Percentiles rank a stretch among this genome's conserved stretches.
These are phyloP conservation scores for Eurypyga helias DNA, from an alignment of 2,113 vertebrate genomes.

Conservation along the genomic window DNA sequence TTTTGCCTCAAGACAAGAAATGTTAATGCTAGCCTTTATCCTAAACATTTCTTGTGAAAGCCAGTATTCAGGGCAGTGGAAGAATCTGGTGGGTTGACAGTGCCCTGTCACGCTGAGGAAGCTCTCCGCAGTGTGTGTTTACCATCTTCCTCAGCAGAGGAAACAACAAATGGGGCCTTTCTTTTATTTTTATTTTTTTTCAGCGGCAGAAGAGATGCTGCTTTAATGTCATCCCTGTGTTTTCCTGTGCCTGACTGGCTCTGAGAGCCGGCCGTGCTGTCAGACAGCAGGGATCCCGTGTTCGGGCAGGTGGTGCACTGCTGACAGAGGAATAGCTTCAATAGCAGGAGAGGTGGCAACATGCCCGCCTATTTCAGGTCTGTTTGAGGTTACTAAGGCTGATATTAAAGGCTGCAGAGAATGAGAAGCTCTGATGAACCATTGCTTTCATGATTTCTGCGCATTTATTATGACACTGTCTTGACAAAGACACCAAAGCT, in stretches of 20 bases:
- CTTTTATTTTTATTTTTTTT: background rate
- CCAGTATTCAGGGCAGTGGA: background rate
- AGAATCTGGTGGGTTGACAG: background rate
- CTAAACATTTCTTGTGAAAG: background rate
- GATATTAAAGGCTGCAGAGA: background rate
- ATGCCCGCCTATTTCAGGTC: background rate
- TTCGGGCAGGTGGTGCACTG: constrained; percentile 8
- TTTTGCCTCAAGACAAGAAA: background rate
- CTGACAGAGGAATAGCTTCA: background rate
- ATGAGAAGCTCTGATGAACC: background rate
- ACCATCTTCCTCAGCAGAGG: background rate
- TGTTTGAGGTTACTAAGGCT: background rate
- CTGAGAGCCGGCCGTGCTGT: background rate
- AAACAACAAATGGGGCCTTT: background rate
- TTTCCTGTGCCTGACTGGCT: background rate
- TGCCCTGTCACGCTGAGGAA: background rate
- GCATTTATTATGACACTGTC: background rate
- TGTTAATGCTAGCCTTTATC: background rate
- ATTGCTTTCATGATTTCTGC: background rate
- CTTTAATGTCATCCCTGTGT: constrained; percentile 1
- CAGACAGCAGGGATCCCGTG: background rate
- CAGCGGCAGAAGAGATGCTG: background rate
- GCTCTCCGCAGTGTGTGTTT: constrained; percentile 21
- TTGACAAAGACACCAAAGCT: background rate
- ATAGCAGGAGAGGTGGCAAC: background rate